Evolutionary conservation across 2,797 vertebrate genomes (phyloP).

Genomic region (Halcyon smyrnensis): DNA sequence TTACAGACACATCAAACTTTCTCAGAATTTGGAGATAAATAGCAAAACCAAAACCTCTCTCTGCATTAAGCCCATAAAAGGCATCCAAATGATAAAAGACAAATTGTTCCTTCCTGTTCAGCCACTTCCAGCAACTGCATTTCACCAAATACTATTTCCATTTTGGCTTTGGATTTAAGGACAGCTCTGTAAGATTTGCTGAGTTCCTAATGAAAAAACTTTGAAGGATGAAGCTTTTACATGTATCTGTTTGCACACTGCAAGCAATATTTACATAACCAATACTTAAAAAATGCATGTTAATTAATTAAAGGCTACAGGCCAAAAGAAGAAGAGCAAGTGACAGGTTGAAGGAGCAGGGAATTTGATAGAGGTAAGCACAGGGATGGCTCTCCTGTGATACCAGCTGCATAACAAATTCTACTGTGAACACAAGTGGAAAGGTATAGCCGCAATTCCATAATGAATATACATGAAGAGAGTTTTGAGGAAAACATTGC

Average conservation of each 20-base stretch:
- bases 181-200: background rate
- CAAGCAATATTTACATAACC: background rate
- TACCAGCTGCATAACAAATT: rapidly evolving
- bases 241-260: rapidly evolving
- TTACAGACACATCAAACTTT: background rate
- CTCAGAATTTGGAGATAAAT: background rate
- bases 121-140: background rate
- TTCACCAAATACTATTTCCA: background rate
- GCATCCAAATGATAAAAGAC: background rate
- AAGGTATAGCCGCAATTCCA: background rate
- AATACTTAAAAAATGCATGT: background rate
- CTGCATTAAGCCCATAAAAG: background rate
- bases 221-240: background rate
- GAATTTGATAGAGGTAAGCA: background rate
- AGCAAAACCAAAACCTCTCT: background rate
- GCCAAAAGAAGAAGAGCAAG: background rate
- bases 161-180: background rate
- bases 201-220: background rate
- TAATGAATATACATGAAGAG: background rate
- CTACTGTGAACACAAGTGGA: rapidly evolving
- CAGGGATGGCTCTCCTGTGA: background rate
- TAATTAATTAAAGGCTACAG: background rate
- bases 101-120: background rate
- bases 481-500: background rate
- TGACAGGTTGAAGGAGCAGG: rapidly evolving